Evolutionary conservation across 2,113 vertebrate genomes (phyloP).

Genomic region (Sinocyclocheilus anshuiensis): DNA sequence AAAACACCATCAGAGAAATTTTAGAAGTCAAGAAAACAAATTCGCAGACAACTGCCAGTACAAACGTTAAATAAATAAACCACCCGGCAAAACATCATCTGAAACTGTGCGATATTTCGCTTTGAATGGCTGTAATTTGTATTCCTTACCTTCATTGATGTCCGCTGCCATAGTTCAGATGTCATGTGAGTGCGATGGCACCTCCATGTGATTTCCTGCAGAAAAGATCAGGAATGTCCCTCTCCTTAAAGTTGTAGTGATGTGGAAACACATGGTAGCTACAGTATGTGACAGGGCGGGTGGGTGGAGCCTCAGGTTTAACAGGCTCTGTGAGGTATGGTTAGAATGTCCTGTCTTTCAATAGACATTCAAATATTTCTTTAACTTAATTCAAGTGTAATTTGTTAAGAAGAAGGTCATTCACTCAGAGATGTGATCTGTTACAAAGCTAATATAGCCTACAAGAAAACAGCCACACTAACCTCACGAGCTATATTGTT

Average conservation of each 20-base stretch:
- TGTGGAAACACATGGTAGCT: constrained; percentile 53
- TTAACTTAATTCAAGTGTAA: neutral
- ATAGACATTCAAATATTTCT: too few relatives aligned
- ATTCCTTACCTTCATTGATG: constrained; percentile 77
- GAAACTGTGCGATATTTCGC: neutral
- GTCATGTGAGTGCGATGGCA: constrained; percentile 79
- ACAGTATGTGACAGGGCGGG: constrained; percentile 6
- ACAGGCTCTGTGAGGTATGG: neutral
- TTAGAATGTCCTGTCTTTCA: too few relatives aligned
- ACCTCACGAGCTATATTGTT: too few relatives aligned
- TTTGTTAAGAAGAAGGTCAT: too few relatives aligned
- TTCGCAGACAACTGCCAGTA: neutral
- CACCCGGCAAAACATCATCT: neutral
- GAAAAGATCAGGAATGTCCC: constrained; percentile 62
- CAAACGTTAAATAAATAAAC: neutral
- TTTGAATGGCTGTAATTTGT: constrained; percentile 29
- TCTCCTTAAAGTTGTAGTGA: constrained; percentile 73
- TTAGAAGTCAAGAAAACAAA: neutral
- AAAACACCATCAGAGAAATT: neutral
- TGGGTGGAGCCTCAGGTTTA: constrained; percentile 33
- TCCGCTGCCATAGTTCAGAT: constrained; percentile 75
- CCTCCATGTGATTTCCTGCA: constrained; percentile 83
- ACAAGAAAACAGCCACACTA: too few relatives aligned
- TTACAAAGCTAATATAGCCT: too few relatives aligned
- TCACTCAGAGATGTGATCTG: too few relatives aligned